Evolutionary conservation across 2,888 invertebrate species (phyloP).

Genomic region (Lithophane semibrunnea): DNA sequence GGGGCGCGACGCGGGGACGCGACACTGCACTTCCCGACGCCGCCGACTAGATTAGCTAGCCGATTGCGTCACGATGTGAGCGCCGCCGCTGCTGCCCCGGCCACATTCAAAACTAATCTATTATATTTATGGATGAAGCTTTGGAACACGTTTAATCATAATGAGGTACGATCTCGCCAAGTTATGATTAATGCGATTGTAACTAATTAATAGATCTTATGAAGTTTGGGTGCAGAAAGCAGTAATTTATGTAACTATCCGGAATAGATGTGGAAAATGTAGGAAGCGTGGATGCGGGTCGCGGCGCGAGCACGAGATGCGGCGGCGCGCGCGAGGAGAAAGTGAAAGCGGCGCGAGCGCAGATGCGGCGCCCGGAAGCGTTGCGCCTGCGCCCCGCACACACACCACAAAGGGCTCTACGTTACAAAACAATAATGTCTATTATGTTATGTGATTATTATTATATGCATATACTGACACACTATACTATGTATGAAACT

Average conservation of each 20-base stretch:
- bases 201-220: constrained; percentile 43
- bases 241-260: constrained; percentile 75
- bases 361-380: constrained; percentile 88
- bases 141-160: constrained; percentile 55
- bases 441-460: constrained; percentile 54
- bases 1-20: constrained; percentile 85
- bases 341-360: constrained; percentile 88
- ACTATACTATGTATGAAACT: constrained; percentile 6
- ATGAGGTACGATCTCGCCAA: constrained; percentile 44
- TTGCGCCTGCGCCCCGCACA: constrained; percentile 76
- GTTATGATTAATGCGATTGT: constrained; percentile 42
- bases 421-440: constrained; percentile 67
- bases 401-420: constrained; percentile 81
- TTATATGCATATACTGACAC: constrained; percentile 28
- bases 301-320: constrained; percentile 81
- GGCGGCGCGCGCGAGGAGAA: constrained; percentile 83
- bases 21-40: constrained; percentile 91
- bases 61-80: constrained; percentile 88
- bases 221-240: constrained; percentile 43
- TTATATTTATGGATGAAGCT: constrained; percentile 71
- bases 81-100: constrained; percentile 75
- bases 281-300: constrained; percentile 81
- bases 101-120: constrained; percentile 79
- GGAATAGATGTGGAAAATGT: constrained; percentile 81
- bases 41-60: constrained; percentile 90